Conservation (phyloP, 2,888 invertebrate genomes). For the Globia sparganii region DNA sequence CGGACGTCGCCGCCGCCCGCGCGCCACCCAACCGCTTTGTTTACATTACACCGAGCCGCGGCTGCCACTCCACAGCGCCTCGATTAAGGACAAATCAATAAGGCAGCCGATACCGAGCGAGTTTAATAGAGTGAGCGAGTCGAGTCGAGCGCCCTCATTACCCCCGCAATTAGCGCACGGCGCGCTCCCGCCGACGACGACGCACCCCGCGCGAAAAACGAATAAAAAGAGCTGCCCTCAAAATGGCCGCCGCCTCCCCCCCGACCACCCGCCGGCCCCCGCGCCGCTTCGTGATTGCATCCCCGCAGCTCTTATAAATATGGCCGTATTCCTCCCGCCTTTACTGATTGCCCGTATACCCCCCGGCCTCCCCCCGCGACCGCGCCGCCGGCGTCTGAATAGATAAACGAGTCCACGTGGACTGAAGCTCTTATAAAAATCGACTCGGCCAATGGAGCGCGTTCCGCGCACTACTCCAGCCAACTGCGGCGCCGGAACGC, state of each 20-base stretch:
- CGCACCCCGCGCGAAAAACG: slow-evolving; percentile 91
- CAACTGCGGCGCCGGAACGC: slow-evolving; percentile 80
- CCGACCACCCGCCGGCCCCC: slow-evolving; percentile 86
- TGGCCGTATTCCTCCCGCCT: slow-evolving; percentile 91
- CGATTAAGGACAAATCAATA: slow-evolving; percentile 90
- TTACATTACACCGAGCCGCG: slow-evolving; percentile 81
- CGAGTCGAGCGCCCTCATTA: slow-evolving; percentile 90
- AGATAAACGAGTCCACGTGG: slow-evolving; percentile 91
- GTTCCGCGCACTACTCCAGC: slow-evolving; percentile 72
- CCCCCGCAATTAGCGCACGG: slow-evolving; percentile 90
- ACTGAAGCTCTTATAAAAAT: slow-evolving; percentile 90
- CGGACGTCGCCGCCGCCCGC: slow-evolving; percentile 75
- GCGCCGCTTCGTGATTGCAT: slow-evolving; percentile 91
- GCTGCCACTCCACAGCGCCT: slow-evolving; percentile 80
- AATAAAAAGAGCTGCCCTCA: slow-evolving; percentile 93
- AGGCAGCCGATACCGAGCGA: slow-evolving; percentile 89
- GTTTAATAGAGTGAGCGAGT: slow-evolving; percentile 90
- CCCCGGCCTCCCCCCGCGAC: slow-evolving; percentile 90
- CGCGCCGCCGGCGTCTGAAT: slow-evolving; percentile 91
- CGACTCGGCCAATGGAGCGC: slow-evolving; percentile 82
- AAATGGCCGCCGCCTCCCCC: slow-evolving; percentile 92
- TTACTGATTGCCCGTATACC: slow-evolving; percentile 91
- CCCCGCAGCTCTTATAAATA: slow-evolving; percentile 91
- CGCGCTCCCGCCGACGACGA: slow-evolving; percentile 88
- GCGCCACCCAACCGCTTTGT: slow-evolving; percentile 79